Evolutionary conservation across 1,140 invertebrate species (phyloP), one percentile per base, ranked within the genome.

Genomic region (Acromyrmex heyeri): DNA sequence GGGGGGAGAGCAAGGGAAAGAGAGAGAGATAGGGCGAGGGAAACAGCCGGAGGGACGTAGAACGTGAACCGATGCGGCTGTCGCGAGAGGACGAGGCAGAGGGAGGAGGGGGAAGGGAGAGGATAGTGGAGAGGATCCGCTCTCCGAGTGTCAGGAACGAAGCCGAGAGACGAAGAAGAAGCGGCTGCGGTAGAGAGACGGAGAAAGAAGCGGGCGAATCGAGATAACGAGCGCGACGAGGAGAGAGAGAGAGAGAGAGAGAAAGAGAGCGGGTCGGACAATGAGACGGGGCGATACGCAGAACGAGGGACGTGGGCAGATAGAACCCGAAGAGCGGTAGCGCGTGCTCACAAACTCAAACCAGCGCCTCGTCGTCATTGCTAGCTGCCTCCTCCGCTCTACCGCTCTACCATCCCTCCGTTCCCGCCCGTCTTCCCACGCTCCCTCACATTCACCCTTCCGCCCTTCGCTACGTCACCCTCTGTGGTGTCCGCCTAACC

Each of bases 111-210:
- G 34, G 30, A 55, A 30, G 59, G 2, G 55, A 82, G 12, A 27
- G 48, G 57, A 24, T 55, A 53, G 81, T 10, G 64, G 64, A 73
- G 88, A 82, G 79, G 65, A 72, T 67, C 79, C 79, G 79, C 67
- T 82, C 65, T 72, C 82, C 67, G 89, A 90, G 89, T 81, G 88
- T 90, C 88, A 87, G 89, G 88, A 89, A 87, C 87, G 89, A 77
- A 86, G 73, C 67, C 30, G 77, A 69, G 77, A 34, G 78, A 78
- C 64, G 76, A 30, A 50, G 85, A 82, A 86, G 78, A 86, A 85
- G 85, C 85, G 76, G 44, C 85, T 81, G 85, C 24, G 65, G 64
- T 30, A 16, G 83, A 69, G 73, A 44, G 77, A 44, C 50, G 64
- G 50, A 73, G 81, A 50, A 48, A 55, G 76, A 72, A 85, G 18